phyloP scores from a whole-genome alignment of 2,888 invertebrate genomes.

The Stenodera caucasica region DNA sequence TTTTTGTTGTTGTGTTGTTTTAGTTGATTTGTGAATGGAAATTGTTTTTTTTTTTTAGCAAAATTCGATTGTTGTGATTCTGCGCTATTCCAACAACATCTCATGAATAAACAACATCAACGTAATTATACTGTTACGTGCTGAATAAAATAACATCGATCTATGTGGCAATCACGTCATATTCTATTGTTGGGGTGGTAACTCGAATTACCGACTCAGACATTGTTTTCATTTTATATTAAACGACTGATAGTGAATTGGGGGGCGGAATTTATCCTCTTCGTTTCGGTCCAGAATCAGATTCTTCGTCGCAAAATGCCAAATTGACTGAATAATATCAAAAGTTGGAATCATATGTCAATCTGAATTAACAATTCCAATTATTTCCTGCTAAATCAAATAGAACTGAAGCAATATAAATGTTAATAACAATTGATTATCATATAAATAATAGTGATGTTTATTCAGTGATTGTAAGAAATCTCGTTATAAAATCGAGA shows the following conservation, averaged over 20 bases:
- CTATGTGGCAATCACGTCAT: conserved; percentile 1
- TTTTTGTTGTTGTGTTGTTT: not conserved
- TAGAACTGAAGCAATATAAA: not conserved
- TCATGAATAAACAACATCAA: conserved; percentile 8
- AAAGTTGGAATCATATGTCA: no score
- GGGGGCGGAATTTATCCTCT: no score
- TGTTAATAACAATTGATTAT: not conserved
- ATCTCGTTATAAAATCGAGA: not conserved
- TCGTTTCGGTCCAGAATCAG: no score
- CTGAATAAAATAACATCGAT: not conserved
- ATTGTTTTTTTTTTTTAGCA: no score
- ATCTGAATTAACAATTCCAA: no score
- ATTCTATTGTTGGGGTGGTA: not conserved
- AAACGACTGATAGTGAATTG: no score
- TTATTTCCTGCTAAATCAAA: no score
- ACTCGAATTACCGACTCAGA: not conserved
- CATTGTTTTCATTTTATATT: no score
- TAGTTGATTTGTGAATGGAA: no score
- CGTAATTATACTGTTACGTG: not conserved
- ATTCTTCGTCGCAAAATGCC: no score
- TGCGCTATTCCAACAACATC: not conserved
- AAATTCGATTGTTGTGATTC: conserved; percentile 1
- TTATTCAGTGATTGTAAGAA: not conserved
- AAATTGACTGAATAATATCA: no score
- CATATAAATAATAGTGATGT: not conserved